Base-by-base conservation (phyloP, 2,888 invertebrate genomes). In the Pyrochroa serraticornis region DNA sequence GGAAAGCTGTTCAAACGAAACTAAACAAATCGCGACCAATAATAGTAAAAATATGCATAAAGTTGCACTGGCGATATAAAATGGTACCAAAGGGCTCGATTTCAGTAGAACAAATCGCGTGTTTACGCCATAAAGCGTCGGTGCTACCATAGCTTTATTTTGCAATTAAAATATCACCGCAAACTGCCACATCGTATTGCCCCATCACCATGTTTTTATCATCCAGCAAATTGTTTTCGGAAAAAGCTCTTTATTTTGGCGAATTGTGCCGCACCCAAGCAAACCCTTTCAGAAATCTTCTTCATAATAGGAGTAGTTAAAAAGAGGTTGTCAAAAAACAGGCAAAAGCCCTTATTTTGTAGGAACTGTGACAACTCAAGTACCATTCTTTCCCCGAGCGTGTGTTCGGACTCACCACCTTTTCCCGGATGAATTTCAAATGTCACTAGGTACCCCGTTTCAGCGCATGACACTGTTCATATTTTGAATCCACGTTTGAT, bases 401-500 rank as follows among this genome's bases (percentile, higher is more conserved):
- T 13, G n/a, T 13, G 30, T 14, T 7, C 31, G 2, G n/a, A 7
- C 7, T 31, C 30, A 13, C 35, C 12, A 46, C 6, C n/a, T 50
- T 61, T 63, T 13, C 60, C 55, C 54, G 44, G 8, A 44, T 62
- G 56, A 14, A 58, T 43, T 12, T 47, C 1, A 42, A 64, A 62
- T 8, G 49, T 31, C 9, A 31, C 33, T 5, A 58, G 22, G 42
- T 56, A 61, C 12, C 59, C 62, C 7, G 47, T 42, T 36, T 48
- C 42, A 14, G 58, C 48, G 30, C 46, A 61, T 14, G 53, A 51
- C 8, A 50, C 32, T n/a, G 38, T 49, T 58, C 58, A 63, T 10
- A 63, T 35, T 46, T 63, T 63, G 44, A 60, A 54, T 3, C 60
- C 60, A 10, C 56, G 37, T 49, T 58, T 62, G 1, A 45, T 55